A percentile compares a stretch with the other conserved stretches of the same genome.
Evolutionary conservation across 2,113 vertebrate genomes (phyloP).

Genomic region (Percopsis transmontana): DNA sequence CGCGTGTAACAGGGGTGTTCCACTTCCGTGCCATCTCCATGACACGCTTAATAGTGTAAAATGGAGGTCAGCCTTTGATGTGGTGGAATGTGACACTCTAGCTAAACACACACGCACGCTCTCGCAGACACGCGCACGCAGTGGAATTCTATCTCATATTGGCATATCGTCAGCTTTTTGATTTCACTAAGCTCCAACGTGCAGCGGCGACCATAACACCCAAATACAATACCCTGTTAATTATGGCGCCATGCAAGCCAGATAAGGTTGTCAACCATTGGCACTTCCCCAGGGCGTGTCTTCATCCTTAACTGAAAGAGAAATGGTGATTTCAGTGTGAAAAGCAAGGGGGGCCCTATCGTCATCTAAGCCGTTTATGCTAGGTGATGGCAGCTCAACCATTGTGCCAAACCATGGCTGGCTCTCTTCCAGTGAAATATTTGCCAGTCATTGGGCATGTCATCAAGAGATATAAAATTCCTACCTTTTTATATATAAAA

Average conservation of each 20-base stretch:
- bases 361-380: not conserved
- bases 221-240: not conserved
- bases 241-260: not conserved
- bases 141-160: not conserved
- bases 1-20: not conserved
- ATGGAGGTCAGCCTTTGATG: conserved; percentile 48
- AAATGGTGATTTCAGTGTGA: not conserved
- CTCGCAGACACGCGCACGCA: not conserved
- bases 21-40: conserved; percentile 3
- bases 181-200: not conserved
- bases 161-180: conserved; percentile 3
- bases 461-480: too few relatives aligned
- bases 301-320: conserved; percentile 3
- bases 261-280: conserved; percentile 7
- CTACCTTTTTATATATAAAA: too few relatives aligned
- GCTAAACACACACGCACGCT: not conserved
- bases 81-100: conserved; percentile 32
- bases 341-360: not conserved
- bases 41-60: conserved; percentile 31
- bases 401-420: not conserved
- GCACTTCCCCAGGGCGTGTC: not conserved
- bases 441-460: not conserved
- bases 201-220: not conserved
- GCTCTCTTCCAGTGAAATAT: not conserved
- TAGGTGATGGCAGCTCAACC: not conserved